These are phyloP conservation scores for Ethmia dodecea DNA, from an alignment of 2,888 invertebrate genomes.

Conservation along the genomic window DNA sequence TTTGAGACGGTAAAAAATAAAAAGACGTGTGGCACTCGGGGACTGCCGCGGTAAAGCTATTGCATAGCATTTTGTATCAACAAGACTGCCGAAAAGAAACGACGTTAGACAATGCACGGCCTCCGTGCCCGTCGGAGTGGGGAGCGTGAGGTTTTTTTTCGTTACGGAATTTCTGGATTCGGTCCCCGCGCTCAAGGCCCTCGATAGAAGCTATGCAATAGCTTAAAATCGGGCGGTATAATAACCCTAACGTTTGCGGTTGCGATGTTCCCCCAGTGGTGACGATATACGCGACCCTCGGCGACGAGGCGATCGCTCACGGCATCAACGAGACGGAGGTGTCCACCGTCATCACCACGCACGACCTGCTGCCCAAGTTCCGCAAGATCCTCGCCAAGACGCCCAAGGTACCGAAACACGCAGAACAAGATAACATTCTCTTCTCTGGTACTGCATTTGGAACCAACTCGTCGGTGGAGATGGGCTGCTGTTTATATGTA, in stretches of 20 bases:
- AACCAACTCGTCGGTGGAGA: too few relatives aligned
- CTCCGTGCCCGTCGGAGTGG: neutral
- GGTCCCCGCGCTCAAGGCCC: neutral
- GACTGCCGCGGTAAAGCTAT: too few relatives aligned
- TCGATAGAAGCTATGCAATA: neutral
- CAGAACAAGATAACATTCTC: too few relatives aligned
- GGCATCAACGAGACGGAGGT: constrained; percentile 98
- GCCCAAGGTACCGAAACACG: constrained; percentile 82
- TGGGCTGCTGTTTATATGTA: too few relatives aligned
- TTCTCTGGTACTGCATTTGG: too few relatives aligned
- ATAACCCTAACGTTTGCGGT: neutral
- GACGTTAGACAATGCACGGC: too few relatives aligned
- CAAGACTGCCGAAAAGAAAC: too few relatives aligned
- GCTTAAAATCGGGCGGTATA: too few relatives aligned
- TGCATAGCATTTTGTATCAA: too few relatives aligned
- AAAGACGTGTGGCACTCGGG: too few relatives aligned
- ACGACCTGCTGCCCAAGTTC: constrained; percentile 94
- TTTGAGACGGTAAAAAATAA: too few relatives aligned
- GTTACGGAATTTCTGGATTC: neutral
- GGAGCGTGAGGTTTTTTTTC: neutral
- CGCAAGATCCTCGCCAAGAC: constrained; percentile 84
- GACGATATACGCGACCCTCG: constrained; percentile 97
- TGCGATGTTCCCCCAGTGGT: constrained; percentile 80
- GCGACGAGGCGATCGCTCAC: constrained; percentile 97
- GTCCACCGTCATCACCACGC: constrained; percentile 93